A percentile compares a stretch with the other conserved stretches of the same genome.
Evolutionary conservation across 2,797 vertebrate genomes (phyloP).

Genomic region (Fundulus diaphanus): DNA sequence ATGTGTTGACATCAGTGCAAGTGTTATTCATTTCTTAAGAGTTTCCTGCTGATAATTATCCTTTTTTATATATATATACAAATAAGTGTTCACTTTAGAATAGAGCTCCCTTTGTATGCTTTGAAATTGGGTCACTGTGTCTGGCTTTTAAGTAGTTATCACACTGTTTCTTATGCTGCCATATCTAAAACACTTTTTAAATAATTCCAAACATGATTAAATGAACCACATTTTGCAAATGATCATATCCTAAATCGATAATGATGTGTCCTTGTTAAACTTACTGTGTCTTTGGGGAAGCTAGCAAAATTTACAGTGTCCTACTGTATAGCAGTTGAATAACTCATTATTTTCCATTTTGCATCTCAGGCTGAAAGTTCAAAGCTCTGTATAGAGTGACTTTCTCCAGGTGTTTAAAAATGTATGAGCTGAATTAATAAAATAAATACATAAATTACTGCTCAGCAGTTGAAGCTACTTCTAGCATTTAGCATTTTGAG

Average conservation of each 20-base stretch:
- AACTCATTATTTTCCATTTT: background rate
- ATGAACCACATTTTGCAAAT: background rate
- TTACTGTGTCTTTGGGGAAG: no score
- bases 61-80: background rate
- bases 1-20: slow-evolving; percentile 10
- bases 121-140: slow-evolving; percentile 1
- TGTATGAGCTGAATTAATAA: background rate
- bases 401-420: background rate
- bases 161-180: background rate
- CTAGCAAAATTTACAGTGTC: background rate
- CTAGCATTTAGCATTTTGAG: background rate
- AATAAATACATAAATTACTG: background rate
- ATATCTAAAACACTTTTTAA: background rate
- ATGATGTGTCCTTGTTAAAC: background rate
- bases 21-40: slow-evolving; percentile 5
- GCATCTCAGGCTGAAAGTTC: background rate
- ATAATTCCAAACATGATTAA: background rate
- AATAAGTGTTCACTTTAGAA: slow-evolving; percentile 13
- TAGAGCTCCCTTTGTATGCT: background rate
- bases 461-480: background rate
- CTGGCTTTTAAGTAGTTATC: background rate
- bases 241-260: background rate
- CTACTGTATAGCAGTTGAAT: background rate
- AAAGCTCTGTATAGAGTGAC: background rate
- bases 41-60: slow-evolving; percentile 6